phyloP scores from a whole-genome alignment of 2,797 vertebrate genomes.

The Catamblyrhynchus diadema region DNA sequence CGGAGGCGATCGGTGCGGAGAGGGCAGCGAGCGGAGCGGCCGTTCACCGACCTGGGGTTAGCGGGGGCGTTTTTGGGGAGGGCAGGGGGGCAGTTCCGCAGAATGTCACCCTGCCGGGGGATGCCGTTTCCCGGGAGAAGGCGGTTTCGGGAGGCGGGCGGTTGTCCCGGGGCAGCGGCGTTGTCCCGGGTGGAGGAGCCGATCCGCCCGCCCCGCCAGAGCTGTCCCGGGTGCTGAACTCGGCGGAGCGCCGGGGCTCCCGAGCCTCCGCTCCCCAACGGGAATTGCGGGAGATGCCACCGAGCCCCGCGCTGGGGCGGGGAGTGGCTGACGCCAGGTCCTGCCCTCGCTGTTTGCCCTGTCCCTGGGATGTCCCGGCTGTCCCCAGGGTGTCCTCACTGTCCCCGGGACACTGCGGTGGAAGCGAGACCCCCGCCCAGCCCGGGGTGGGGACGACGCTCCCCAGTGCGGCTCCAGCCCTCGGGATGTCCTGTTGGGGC shows the following conservation, averaged over 20 bases:
- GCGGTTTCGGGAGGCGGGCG: not conserved
- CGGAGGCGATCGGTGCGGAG: not conserved
- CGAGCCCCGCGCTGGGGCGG: rapidly evolving
- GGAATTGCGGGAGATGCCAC: not conserved
- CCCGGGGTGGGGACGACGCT: not conserved
- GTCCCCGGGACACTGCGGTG: rapidly evolving
- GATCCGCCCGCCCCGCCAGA: not conserved
- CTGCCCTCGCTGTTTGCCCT: not conserved
- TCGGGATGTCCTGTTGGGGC: rapidly evolving
- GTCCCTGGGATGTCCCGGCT: not conserved
- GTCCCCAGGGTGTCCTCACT: not conserved
- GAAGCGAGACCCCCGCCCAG: not conserved
- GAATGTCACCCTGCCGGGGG: not conserved
- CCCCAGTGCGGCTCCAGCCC: not conserved
- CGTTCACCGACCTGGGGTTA: rapidly evolving
- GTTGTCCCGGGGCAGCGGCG: not conserved
- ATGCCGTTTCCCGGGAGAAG: not conserved
- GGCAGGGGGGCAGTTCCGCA: no score
- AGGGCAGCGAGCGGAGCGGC: not conserved
- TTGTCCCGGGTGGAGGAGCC: rapidly evolving
- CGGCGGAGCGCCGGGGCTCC: not conserved
- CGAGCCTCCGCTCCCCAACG: not conserved
- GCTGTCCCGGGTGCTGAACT: slow-evolving; percentile 45
- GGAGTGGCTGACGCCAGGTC: not conserved
- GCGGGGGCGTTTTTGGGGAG: not conserved